Evolutionary conservation across 64 coral and sea anemone genomes (phyloP).

Genomic region (Actinia tenebrosa): DNA sequence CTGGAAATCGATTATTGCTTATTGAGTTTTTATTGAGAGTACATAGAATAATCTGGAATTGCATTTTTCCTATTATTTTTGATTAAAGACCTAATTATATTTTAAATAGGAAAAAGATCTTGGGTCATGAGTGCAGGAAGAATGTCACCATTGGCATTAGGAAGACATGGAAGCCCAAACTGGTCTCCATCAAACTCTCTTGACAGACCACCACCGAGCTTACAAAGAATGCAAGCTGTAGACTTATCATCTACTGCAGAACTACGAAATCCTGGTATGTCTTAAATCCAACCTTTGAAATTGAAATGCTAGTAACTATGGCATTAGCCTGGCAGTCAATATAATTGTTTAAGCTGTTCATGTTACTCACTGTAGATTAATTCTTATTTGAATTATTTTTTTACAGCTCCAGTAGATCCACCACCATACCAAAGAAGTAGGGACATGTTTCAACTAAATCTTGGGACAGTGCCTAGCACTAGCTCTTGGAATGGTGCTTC

Average conservation of each 20-base stretch:
- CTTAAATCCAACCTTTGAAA: too few species aligned
- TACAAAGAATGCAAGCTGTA: constrained; percentile 87
- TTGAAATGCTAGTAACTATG: too few species aligned
- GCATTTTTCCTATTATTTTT: too few species aligned
- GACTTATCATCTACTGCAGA: constrained; percentile 50
- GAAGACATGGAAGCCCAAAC: constrained; percentile 69
- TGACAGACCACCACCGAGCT: constrained; percentile 56
- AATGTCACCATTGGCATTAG: constrained; percentile 73
- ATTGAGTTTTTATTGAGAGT: neutral
- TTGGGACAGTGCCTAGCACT: constrained; percentile 5
- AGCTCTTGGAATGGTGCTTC: neutral
- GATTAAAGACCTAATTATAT: neutral
- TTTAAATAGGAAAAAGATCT: constrained; percentile 58
- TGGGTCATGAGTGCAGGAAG: constrained; percentile 84
- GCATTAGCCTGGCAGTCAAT: too few species aligned
- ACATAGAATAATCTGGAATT: neutral
- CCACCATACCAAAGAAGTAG: constrained; percentile 52
- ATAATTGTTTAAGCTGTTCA: too few species aligned
- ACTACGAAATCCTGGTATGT: neutral
- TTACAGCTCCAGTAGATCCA: constrained; percentile 50
- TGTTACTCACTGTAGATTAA: neutral
- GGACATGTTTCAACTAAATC: constrained; percentile 17
- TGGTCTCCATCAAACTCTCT: constrained; percentile 71
- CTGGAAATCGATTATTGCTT: neutral
- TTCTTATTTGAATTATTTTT: neutral